Evolutionary conservation across 2,113 vertebrate genomes (phyloP).

Genomic region (Paratilapia polleni): DNA sequence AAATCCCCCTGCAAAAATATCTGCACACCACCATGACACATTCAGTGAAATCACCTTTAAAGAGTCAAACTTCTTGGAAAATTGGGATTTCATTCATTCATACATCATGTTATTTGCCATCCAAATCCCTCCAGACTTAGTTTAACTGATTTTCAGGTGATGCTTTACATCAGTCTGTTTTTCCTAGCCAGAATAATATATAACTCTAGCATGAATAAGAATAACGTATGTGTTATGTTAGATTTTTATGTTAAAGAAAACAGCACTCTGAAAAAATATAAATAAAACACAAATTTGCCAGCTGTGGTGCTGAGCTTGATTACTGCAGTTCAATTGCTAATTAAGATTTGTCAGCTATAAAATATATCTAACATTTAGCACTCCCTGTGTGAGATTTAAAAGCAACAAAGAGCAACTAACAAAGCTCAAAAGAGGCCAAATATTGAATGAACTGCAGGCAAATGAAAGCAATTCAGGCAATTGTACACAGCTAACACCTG

Average conservation of each 20-base stretch:
- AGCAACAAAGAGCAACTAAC: conserved; percentile 7
- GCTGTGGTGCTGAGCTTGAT: conserved; percentile 20
- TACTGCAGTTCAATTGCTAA: conserved; percentile 23
- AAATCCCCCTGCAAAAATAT: background rate
- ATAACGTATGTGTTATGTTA: background rate
- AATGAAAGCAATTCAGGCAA: conserved; percentile 48
- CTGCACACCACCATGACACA: background rate
- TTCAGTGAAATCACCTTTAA: background rate
- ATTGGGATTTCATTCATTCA: background rate
- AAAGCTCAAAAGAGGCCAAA: conserved; percentile 24
- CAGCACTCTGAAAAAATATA: background rate
- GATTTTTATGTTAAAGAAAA: background rate
- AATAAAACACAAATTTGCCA: conserved; percentile 7
- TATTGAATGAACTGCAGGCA: conserved; percentile 40
- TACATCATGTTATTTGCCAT: background rate
- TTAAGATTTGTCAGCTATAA: conserved; percentile 39
- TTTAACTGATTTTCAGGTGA: background rate
- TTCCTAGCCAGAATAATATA: background rate
- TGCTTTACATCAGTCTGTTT: background rate
- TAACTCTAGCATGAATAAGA: background rate
- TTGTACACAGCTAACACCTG: conserved; percentile 24
- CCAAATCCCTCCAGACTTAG: background rate
- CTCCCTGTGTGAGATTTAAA: conserved; percentile 26
- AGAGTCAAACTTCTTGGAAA: background rate
- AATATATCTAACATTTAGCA: conserved; percentile 32